Conservation (phyloP, 2,888 invertebrate genomes). For the Diplazon laetatorius region DNA sequence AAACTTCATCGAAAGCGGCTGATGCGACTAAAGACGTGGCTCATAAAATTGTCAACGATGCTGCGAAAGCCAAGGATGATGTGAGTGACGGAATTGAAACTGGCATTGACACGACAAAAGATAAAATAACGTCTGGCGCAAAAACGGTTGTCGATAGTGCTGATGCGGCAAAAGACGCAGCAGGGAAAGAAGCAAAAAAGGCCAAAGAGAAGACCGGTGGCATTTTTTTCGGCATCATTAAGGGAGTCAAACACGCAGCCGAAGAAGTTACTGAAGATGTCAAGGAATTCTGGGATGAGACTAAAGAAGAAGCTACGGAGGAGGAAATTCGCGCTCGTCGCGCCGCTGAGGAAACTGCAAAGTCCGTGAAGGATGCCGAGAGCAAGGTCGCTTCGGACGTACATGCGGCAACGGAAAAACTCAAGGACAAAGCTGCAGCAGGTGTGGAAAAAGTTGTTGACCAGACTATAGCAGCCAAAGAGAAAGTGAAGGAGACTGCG, state of each 20-base stretch:
- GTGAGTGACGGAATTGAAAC: conserved; percentile 43
- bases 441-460: conserved; percentile 39
- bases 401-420: conserved; percentile 47
- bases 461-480: conserved; percentile 36
- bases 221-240: conserved; percentile 71
- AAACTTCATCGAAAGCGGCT: conserved; percentile 72
- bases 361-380: conserved; percentile 57
- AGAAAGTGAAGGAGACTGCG: conserved; percentile 47
- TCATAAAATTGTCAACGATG: conserved; percentile 61
- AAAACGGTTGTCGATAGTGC: conserved; percentile 45
- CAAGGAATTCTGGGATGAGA: conserved; percentile 67
- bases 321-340: conserved; percentile 64
- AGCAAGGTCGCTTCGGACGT: conserved; percentile 41
- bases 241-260: conserved; percentile 71
- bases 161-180: conserved; percentile 61
- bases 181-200: conserved; percentile 76
- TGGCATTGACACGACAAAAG: conserved; percentile 49
- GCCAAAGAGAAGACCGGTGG: conserved; percentile 66
- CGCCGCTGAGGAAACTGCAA: conserved; percentile 64
- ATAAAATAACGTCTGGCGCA: conserved; percentile 50
- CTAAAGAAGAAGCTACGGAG: conserved; percentile 64
- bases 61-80: conserved; percentile 30
- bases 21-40: conserved; percentile 79
- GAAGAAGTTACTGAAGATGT: conserved; percentile 67
- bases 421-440: conserved; percentile 45